These are phyloP conservation scores for Sciurus niger DNA, from an alignment of 2,113 vertebrate genomes.

Conservation along the genomic window DNA sequence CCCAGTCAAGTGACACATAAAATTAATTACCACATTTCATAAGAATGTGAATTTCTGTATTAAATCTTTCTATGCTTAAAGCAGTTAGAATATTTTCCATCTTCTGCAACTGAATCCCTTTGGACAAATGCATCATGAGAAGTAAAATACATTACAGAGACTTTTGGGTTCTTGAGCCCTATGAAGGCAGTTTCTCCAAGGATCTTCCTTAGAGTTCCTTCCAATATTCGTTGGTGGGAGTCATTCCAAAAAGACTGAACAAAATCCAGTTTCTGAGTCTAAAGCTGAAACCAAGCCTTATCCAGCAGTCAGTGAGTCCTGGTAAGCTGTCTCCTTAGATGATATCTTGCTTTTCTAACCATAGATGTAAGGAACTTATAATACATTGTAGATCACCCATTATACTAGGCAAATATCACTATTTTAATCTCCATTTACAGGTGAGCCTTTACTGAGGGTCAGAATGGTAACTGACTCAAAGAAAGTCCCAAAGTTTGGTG, in stretches of 20 bases:
- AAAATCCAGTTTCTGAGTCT: not conserved
- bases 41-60: not conserved
- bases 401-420: not conserved
- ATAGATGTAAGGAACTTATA: not conserved
- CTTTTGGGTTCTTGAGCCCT: not conserved
- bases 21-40: not conserved
- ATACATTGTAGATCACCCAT: not conserved
- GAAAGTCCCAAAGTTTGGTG: not conserved
- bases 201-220: not conserved
- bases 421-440: not conserved
- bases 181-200: fast-evolving
- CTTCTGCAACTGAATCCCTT: not conserved
- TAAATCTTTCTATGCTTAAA: not conserved
- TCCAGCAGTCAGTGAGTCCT: not conserved
- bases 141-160: not conserved
- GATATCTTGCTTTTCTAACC: not conserved
- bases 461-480: not conserved
- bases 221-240: not conserved
- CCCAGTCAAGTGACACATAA: not conserved
- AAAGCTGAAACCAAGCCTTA: not conserved
- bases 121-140: not conserved
- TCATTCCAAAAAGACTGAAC: not conserved
- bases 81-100: not conserved
- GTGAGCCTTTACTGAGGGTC: not conserved
- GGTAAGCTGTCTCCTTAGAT: not conserved